These are phyloP conservation scores for Sterna hirundo DNA, from an alignment of 2,113 vertebrate species.

Conservation along the genomic window DNA sequence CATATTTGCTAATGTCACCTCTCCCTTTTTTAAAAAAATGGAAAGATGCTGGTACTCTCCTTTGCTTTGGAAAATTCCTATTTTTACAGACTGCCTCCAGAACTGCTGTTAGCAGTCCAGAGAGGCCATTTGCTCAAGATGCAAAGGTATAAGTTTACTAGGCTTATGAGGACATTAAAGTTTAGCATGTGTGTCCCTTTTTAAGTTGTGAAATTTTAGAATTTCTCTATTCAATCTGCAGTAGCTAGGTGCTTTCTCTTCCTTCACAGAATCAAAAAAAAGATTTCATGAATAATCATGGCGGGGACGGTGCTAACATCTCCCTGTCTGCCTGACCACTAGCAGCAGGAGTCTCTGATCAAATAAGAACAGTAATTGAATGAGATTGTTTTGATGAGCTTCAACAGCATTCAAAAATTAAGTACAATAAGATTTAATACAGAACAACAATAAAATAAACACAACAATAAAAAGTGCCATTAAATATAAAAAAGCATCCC, in stretches of 20 bases:
- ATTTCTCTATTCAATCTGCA: background rate
- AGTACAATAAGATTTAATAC: background rate
- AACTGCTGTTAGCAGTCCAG: background rate
- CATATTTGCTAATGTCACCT: background rate
- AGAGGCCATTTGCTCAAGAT: background rate
- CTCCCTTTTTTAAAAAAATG: background rate
- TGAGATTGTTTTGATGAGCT: background rate
- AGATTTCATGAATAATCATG: background rate
- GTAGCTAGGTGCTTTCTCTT: background rate
- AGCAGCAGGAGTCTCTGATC: background rate
- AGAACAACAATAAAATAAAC: slow-evolving; percentile 27
- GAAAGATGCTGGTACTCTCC: background rate
- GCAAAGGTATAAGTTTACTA: background rate
- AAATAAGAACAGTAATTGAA: background rate
- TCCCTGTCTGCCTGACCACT: background rate
- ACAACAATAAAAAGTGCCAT: background rate
- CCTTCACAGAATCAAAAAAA: background rate
- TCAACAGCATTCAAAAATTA: background rate
- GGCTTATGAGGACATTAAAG: background rate
- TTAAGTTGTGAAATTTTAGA: background rate
- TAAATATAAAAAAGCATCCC: background rate
- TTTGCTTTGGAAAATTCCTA: background rate
- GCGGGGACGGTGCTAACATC: background rate
- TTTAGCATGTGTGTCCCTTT: background rate
- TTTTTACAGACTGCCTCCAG: background rate